Evolutionary conservation across 2,797 vertebrate species (phyloP).

Genomic region (Pantherophis vulpinus): DNA sequence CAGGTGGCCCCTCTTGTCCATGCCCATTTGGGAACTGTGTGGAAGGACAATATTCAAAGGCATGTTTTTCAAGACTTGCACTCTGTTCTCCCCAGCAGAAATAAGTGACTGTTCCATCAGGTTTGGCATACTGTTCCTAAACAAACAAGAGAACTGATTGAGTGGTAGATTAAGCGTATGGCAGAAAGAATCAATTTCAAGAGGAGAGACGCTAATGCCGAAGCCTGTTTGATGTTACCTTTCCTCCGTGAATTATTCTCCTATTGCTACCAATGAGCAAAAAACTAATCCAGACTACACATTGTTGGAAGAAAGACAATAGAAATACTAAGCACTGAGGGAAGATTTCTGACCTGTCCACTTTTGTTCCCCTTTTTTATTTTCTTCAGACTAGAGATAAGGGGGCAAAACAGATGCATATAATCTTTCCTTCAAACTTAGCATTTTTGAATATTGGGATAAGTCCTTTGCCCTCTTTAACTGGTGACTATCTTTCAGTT

Average conservation of each 20-base stretch:
- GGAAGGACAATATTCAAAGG: conserved; percentile 92
- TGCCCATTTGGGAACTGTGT: conserved; percentile 77
- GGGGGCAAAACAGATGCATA: neutral
- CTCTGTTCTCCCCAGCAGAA: conserved; percentile 81
- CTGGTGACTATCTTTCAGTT: neutral
- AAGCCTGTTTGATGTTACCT: neutral
- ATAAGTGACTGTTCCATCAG: conserved; percentile 78
- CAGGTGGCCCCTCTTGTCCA: conserved; percentile 88
- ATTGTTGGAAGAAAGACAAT: neutral
- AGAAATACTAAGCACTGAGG: neutral
- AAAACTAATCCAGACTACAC: neutral
- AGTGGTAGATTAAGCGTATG: neutral
- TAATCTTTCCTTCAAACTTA: neutral
- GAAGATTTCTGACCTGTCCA: neutral
- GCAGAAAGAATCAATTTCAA: neutral
- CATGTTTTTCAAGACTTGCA: conserved; percentile 89
- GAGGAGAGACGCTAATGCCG: neutral
- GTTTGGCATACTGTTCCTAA: conserved; percentile 76
- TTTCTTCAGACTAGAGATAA: neutral
- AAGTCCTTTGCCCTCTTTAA: neutral
- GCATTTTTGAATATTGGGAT: neutral
- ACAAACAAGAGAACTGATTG: conserved; percentile 16
- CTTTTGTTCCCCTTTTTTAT: neutral
- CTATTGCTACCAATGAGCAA: neutral
- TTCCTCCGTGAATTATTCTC: neutral